Percentiles rank a stretch among this genome's conserved stretches.
These are phyloP conservation scores for Gracilinanus agilis DNA, from an alignment of 2,113 vertebrate genomes.

Conservation along the genomic window DNA sequence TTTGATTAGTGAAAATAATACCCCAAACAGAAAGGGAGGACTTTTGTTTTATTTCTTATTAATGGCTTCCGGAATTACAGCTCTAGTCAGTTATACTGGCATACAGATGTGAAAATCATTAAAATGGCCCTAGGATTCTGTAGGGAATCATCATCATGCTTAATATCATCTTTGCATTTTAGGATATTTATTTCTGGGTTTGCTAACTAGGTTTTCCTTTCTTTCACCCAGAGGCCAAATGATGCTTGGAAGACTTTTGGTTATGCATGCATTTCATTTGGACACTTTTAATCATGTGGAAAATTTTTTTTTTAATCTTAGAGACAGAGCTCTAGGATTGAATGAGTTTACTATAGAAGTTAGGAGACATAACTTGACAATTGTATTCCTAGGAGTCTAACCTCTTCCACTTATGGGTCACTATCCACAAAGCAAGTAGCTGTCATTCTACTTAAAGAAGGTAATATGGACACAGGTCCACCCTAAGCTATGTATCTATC, in stretches of 20 bases:
- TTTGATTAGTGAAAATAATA: slow-evolving; percentile 50
- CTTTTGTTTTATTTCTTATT: slow-evolving; percentile 19
- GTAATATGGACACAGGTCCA: background rate
- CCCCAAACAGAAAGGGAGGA: slow-evolving; percentile 35
- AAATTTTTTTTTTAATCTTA: slow-evolving; percentile 16
- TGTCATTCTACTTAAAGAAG: background rate
- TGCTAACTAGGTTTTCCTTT: slow-evolving; percentile 25
- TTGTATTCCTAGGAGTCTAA: background rate
- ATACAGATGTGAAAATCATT: slow-evolving; percentile 35
- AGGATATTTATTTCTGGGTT: slow-evolving; percentile 14
- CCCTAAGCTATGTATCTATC: background rate
- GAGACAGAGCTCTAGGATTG: background rate
- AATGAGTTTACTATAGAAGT: slow-evolving; percentile 54
- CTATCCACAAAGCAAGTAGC: too few species aligned
- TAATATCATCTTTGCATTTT: background rate
- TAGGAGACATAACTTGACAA: slow-evolving; percentile 22
- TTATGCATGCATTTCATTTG: slow-evolving; percentile 29
- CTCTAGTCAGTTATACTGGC: slow-evolving; percentile 6
- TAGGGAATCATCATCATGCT: background rate
- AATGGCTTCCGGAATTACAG: slow-evolving; percentile 26
- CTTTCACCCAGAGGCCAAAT: slow-evolving; percentile 3
- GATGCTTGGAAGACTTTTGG: slow-evolving; percentile 34
- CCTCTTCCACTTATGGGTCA: background rate
- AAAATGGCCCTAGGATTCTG: slow-evolving; percentile 5
- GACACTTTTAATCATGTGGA: slow-evolving; percentile 10